A percentile compares a stretch with the other conserved stretches of the same genome.
phyloP scores from a whole-genome alignment of 2,113 vertebrate genomes.

The Pseudois nayaur region DNA sequence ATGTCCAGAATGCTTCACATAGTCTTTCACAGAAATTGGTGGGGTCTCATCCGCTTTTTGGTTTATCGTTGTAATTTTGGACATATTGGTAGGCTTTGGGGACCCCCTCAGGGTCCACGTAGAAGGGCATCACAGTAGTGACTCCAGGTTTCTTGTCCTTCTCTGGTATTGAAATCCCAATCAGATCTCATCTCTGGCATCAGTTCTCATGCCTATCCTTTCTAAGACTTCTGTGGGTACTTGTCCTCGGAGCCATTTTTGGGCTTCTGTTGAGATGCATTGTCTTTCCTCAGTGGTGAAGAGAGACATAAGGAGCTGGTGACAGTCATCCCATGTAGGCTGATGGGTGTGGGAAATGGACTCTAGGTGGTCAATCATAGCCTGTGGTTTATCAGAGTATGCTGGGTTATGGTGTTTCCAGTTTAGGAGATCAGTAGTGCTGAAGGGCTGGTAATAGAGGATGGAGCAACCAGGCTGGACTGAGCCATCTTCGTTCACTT shows the following conservation, averaged over 20 bases:
- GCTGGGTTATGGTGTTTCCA: background rate
- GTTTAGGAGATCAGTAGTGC: background rate
- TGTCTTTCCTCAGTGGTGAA: background rate
- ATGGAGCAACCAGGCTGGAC: background rate
- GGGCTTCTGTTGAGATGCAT: background rate
- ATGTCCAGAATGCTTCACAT: background rate
- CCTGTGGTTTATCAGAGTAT: background rate
- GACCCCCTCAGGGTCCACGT: background rate
- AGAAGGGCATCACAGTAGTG: background rate
- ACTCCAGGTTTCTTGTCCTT: background rate
- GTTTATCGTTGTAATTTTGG: background rate
- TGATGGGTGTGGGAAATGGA: background rate
- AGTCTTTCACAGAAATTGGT: background rate
- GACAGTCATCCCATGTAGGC: background rate
- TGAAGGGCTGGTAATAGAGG: background rate
- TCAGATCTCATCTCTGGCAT: background rate
- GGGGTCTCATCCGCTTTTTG: background rate
- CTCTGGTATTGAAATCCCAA: background rate
- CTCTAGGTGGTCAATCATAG: background rate
- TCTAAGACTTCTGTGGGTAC: accelerated
- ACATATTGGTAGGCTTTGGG: background rate
- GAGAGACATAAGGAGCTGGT: background rate
- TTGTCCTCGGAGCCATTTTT: background rate
- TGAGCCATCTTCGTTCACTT: background rate
- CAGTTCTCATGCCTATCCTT: background rate